These are phyloP conservation scores for Penaeus monodon DNA, from an alignment of 2,888 invertebrate genomes.

Conservation along the genomic window DNA sequence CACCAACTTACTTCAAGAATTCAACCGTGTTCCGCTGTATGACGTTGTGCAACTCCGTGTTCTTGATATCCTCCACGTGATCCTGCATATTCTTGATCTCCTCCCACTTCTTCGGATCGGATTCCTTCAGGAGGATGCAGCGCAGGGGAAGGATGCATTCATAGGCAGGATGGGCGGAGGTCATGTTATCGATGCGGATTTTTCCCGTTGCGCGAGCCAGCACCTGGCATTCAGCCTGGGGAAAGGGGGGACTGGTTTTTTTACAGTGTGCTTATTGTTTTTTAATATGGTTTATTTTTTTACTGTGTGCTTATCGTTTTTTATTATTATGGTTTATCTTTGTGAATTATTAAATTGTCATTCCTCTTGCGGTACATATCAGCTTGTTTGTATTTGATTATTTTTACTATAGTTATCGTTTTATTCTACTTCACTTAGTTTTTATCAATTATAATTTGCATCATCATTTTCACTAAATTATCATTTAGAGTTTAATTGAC, in stretches of 20 bases:
- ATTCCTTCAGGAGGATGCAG: conserved; percentile 45
- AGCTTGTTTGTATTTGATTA: too few relatives aligned
- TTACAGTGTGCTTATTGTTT: not conserved
- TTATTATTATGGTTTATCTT: too few relatives aligned
- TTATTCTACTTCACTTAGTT: too few relatives aligned
- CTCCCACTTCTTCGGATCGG: conserved; percentile 58
- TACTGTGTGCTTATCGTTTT: not conserved
- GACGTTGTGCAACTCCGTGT: conserved; percentile 42
- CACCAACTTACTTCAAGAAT: conserved; percentile 51
- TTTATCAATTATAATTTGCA: too few relatives aligned
- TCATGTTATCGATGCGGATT: conserved; percentile 43
- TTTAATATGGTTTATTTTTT: not conserved
- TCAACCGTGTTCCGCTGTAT: conserved; percentile 57
- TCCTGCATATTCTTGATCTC: conserved; percentile 54
- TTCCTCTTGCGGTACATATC: too few relatives aligned
- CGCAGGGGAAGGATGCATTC: conserved; percentile 61
- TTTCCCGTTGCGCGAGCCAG: conserved; percentile 37
- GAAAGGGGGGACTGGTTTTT: not conserved
- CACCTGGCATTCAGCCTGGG: conserved; percentile 42
- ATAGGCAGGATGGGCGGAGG: conserved; percentile 42
- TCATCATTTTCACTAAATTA: too few relatives aligned
- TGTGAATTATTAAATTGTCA: too few relatives aligned
- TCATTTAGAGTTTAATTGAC: too few relatives aligned
- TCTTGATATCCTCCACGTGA: conserved; percentile 43
- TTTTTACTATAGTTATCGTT: too few relatives aligned